Percentiles rank a stretch among this genome's conserved stretches.
Conservation (phyloP, 2,113 vertebrate species). For the Oncorhynchus kisutch region DNA sequence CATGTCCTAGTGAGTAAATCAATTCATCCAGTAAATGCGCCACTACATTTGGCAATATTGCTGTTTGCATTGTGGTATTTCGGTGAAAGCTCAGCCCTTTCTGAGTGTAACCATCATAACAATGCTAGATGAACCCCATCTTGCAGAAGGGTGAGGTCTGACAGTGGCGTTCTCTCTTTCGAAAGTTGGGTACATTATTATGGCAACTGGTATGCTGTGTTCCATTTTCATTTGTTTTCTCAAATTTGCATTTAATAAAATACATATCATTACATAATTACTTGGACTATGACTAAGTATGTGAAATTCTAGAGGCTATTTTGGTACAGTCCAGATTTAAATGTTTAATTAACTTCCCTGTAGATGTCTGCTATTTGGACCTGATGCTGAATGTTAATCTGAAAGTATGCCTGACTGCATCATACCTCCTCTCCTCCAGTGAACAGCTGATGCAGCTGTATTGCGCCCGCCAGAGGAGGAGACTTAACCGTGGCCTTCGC, state of each 20-base stretch:
- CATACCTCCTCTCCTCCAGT: constrained; percentile 59
- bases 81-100: background rate
- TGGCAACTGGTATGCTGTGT: too few species aligned
- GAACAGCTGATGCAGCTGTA: constrained; percentile 98
- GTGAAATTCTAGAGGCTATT: too few species aligned
- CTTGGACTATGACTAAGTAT: too few species aligned
- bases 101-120: background rate
- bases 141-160: background rate
- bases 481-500: constrained; percentile 90
- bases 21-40: background rate
- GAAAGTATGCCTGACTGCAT: background rate
- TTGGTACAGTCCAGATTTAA: too few species aligned
- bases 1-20: constrained; percentile 91
- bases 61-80: background rate
- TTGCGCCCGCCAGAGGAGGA: constrained; percentile 89
- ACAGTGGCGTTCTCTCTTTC: background rate
- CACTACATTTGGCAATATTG: background rate
- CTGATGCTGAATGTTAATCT: too few species aligned
- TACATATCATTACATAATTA: too few species aligned
- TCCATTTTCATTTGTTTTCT: too few species aligned
- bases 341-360: too few species aligned
- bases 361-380: too few species aligned
- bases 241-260: too few species aligned
- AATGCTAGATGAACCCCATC: constrained; percentile 1
- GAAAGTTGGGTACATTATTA: background rate